Conservation (phyloP, 2,888 invertebrate species). For the Nysson spinosus region DNA sequence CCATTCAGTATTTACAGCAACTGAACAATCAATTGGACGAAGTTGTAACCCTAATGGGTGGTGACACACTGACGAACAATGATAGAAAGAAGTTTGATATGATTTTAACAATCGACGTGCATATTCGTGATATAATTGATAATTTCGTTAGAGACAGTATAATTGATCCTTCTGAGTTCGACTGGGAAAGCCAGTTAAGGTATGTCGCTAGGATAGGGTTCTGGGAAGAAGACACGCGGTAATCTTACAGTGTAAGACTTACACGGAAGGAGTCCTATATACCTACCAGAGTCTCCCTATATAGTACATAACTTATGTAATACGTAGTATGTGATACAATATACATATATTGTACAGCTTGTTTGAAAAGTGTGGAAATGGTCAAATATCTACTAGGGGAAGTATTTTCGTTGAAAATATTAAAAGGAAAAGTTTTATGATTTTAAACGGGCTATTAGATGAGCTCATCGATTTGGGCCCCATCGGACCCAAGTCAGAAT, state of each 20-base stretch:
- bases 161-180: constrained; percentile 90
- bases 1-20: constrained; percentile 84
- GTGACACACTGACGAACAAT: constrained; percentile 82
- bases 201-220: constrained; percentile 22
- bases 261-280: background rate
- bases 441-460: too few relatives aligned
- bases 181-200: constrained; percentile 95
- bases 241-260: background rate
- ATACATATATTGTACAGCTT: too few relatives aligned
- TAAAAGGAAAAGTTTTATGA: too few relatives aligned
- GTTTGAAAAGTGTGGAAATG: too few relatives aligned
- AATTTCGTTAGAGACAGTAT: constrained; percentile 89
- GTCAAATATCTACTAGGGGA: too few relatives aligned
- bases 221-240: background rate
- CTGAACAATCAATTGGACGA: constrained; percentile 91
- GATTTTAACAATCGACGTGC: constrained; percentile 93
- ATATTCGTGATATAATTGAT: constrained; percentile 94
- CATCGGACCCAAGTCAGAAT: too few relatives aligned
- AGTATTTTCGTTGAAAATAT: too few relatives aligned
- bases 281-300: too few relatives aligned
- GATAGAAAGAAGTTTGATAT: constrained; percentile 93
- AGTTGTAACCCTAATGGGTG: constrained; percentile 81
- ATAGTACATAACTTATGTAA: too few relatives aligned
- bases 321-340: too few relatives aligned
- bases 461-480: too few relatives aligned